phyloP scores from a whole-genome alignment of 2,888 invertebrate species.

The Tachystola acroxantha region DNA sequence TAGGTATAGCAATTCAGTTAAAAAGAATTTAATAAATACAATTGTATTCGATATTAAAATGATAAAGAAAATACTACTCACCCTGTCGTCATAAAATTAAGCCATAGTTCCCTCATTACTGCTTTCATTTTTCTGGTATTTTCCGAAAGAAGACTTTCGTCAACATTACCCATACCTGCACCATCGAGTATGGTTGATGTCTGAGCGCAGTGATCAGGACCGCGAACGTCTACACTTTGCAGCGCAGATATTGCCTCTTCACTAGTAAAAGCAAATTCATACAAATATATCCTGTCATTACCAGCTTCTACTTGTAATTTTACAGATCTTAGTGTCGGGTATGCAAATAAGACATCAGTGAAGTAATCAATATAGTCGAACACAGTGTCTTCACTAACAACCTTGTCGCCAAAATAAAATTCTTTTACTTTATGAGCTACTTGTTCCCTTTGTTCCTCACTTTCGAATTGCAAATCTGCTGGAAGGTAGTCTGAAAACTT shows the following conservation, averaged over 20 bases:
- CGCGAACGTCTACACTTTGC: constrained; percentile 17
- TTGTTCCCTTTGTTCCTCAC: constrained; percentile 24
- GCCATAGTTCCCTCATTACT: constrained; percentile 30
- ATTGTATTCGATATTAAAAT: too few relatives aligned
- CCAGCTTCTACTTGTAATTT: constrained; percentile 26
- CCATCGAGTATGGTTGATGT: constrained; percentile 24
- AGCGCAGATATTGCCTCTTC: constrained; percentile 18
- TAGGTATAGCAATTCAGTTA: too few relatives aligned
- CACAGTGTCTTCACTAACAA: constrained; percentile 22
- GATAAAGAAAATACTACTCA: too few relatives aligned
- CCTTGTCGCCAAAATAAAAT: constrained; percentile 32
- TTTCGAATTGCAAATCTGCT: constrained; percentile 33
- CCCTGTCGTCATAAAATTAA: constrained; percentile 38
- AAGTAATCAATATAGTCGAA: constrained; percentile 33
- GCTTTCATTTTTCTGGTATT: constrained; percentile 22
- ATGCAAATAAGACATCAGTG: constrained; percentile 29
- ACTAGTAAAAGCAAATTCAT: constrained; percentile 33
- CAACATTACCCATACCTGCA: background rate
- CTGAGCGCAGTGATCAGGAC: constrained; percentile 33
- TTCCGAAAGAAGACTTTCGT: constrained; percentile 16
- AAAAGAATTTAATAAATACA: too few relatives aligned
- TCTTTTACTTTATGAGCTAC: constrained; percentile 29
- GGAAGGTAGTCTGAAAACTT: constrained; percentile 48
- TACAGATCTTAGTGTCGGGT: constrained; percentile 22
- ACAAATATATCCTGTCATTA: constrained; percentile 30